Conservation (phyloP, 2,797 vertebrate species). For the Dipus sagitta region DNA sequence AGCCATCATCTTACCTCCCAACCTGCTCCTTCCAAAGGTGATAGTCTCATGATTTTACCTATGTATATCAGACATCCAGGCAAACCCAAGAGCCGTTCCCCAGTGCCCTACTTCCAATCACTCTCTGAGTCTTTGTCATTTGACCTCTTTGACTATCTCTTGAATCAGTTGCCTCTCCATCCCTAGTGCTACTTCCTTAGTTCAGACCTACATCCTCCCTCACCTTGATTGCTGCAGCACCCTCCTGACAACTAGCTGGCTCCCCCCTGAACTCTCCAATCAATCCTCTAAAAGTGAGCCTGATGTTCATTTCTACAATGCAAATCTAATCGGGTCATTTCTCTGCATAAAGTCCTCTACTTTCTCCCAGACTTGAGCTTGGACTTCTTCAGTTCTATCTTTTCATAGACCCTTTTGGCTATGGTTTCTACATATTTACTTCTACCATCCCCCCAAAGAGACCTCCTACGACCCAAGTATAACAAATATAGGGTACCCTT, state of each 20-base stretch:
- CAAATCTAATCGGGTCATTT: constrained; percentile 43
- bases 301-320: constrained; percentile 61
- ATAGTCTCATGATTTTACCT: background rate
- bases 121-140: constrained; percentile 19
- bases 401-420: background rate
- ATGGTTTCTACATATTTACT: background rate
- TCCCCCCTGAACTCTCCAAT: constrained; percentile 28
- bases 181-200: background rate
- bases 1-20: background rate
- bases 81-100: background rate
- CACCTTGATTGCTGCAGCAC: constrained; percentile 21
- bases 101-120: background rate
- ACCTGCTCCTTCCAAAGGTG: background rate
- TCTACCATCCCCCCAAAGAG: background rate
- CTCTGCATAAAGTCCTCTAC: background rate
- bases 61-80: background rate
- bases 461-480: background rate
- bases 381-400: background rate
- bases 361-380: constrained; percentile 18
- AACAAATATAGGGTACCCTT: background rate
- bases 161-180: constrained; percentile 42
- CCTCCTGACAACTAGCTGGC: background rate
- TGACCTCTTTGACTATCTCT: constrained; percentile 55
- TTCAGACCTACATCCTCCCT: constrained; percentile 37
- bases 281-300: constrained; percentile 51